Evolutionary conservation across 2,888 invertebrate genomes (phyloP), one percentile per base, ranked within the genome.

Genomic region (Cinara cedri): DNA sequence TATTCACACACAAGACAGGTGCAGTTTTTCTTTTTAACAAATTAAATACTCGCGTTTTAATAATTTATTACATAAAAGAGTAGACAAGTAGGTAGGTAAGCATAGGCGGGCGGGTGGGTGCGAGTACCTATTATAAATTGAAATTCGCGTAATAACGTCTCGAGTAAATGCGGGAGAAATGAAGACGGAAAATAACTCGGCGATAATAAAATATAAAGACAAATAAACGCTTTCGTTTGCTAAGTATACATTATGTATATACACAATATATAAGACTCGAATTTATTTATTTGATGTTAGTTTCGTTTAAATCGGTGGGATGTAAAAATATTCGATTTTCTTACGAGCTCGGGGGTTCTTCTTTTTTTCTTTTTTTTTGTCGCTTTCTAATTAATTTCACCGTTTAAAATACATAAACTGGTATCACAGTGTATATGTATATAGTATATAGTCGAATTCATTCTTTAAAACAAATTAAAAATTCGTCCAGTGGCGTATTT

Each of bases 1-100:
- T 51, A 72, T 72, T 72, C 62, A n/a, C n/a, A n/a, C n/a, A n/a
- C n/a, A 51, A 72, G 46, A 51, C 62, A 3, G 62, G 72, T 51
- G 10, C 49, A 49, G 62, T 60, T 72, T 72, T 72, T 72, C 49
- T 62, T 72, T 72, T 34, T 34, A 34, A 51, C 51, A 21, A 62
- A 72, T 62, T 72, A 62, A 72, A 62, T 19, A 62, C 49, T 51
- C 14, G 19, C 10, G 34, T 42, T 62, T n/a, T 62, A 62, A 62
- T 62, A 72, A 72, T 63, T 62, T 51, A 72, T 63, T 63, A 42
- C 72, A 11, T 13, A 44, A 42, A 19, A 3, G 14, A 60, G 60
- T 16, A 26, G 26, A 14, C 16, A 16, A 60, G n/a, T 14, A 60
- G 8, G 19, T 19, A 57, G 21, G 14, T 21, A 34, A 34, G n/a